These are phyloP conservation scores for Eclectus roratus DNA, from an alignment of 2,113 vertebrate species.

Conservation along the genomic window DNA sequence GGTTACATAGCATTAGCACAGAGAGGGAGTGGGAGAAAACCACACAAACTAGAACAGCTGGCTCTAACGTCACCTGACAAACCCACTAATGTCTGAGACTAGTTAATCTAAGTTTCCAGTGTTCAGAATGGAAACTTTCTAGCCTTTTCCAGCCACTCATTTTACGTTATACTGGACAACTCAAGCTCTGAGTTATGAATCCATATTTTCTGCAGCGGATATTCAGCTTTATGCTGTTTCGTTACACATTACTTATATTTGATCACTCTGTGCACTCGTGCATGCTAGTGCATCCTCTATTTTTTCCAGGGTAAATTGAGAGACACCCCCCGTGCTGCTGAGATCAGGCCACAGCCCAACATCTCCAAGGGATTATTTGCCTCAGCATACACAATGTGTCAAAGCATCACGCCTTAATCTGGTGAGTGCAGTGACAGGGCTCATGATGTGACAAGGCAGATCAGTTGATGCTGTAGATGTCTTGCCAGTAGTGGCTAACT, in stretches of 20 bases:
- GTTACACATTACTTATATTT: fast-evolving
- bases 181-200: background rate
- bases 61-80: background rate
- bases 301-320: background rate
- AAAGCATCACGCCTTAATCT: background rate
- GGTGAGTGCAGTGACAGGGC: background rate
- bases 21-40: background rate
- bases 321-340: fast-evolving
- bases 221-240: background rate
- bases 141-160: background rate
- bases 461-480: background rate
- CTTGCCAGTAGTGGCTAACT: background rate
- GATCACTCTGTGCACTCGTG: background rate
- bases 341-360: background rate
- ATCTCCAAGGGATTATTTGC: background rate
- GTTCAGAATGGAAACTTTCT: background rate
- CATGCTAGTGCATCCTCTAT: background rate
- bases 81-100: background rate
- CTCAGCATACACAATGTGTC: background rate
- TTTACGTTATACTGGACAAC: background rate
- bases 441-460: background rate
- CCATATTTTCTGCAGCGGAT: background rate
- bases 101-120: background rate
- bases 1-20: background rate
- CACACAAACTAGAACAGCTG: background rate